Conservation (phyloP, 2,113 vertebrate species). For the Crotalus helleri region DNA sequence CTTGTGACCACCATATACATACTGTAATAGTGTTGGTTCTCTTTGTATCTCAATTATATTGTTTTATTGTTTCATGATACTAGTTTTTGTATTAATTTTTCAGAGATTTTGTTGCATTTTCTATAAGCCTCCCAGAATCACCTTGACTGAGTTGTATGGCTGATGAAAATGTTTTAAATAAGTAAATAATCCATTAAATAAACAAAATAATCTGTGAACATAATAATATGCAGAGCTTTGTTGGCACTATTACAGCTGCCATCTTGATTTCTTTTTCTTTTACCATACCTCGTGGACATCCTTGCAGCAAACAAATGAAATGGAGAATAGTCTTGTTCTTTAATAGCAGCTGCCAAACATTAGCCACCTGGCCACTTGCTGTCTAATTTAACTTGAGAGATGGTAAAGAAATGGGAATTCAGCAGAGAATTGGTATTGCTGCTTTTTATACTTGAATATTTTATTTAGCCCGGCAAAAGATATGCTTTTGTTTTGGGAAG, state of each 20-base stretch:
- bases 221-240: not conserved
- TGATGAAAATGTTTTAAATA: not conserved
- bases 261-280: not conserved
- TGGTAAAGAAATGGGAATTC: not conserved
- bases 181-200: not conserved
- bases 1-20: not conserved
- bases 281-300: not conserved
- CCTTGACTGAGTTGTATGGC: not conserved
- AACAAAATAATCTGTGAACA: not conserved
- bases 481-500: not conserved
- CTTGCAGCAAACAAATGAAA: not conserved
- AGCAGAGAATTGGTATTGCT: not conserved
- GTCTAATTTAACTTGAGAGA: constrained; percentile 26
- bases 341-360: constrained; percentile 40
- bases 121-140: not conserved
- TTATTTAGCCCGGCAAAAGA: constrained; percentile 23
- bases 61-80: not conserved
- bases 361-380: constrained; percentile 34
- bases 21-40: not conserved
- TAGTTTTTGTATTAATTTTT: not conserved
- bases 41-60: not conserved
- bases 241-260: not conserved
- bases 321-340: constrained; percentile 43
- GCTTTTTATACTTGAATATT: not conserved
- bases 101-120: not conserved